phyloP scores from a whole-genome alignment of 2,113 vertebrate genomes.

The Mormyrus iriodes region DNA sequence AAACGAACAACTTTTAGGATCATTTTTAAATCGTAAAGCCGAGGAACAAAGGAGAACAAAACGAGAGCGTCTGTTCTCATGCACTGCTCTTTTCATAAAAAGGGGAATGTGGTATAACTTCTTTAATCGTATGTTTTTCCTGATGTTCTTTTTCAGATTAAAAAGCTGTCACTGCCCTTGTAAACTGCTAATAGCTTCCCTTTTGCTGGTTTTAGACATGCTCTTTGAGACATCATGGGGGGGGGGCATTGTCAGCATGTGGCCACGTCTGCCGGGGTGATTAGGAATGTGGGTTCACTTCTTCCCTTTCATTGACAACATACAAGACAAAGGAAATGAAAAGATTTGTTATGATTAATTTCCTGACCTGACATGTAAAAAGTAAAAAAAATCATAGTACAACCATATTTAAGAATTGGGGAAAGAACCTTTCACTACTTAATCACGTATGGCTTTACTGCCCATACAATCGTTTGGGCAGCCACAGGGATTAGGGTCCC shows the following conservation, averaged over 20 bases:
- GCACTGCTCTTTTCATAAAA: not conserved
- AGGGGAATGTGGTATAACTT: not conserved
- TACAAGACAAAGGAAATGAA: not conserved
- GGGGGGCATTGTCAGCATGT: no score
- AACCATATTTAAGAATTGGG: not conserved
- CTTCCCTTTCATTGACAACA: not conserved
- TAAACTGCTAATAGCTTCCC: not conserved
- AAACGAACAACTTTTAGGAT: not conserved
- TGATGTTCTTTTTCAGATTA: not conserved
- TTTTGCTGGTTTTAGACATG: not conserved
- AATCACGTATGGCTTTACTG: not conserved
- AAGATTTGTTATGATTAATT: not conserved
- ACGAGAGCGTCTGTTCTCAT: not conserved
- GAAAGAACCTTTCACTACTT: not conserved
- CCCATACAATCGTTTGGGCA: not conserved
- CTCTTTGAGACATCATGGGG: not conserved
- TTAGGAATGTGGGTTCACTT: not conserved
- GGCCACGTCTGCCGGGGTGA: not conserved
- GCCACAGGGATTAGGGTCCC: not conserved
- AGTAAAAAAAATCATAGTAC: not conserved
- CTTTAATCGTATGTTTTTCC: not conserved
- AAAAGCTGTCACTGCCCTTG: not conserved
- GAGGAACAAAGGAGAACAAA: not conserved
- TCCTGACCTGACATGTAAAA: not conserved
- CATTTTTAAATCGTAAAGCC: not conserved